phyloP scores from a whole-genome alignment of 2,113 vertebrate genomes.

The Ibidorhyncha struthersii region DNA sequence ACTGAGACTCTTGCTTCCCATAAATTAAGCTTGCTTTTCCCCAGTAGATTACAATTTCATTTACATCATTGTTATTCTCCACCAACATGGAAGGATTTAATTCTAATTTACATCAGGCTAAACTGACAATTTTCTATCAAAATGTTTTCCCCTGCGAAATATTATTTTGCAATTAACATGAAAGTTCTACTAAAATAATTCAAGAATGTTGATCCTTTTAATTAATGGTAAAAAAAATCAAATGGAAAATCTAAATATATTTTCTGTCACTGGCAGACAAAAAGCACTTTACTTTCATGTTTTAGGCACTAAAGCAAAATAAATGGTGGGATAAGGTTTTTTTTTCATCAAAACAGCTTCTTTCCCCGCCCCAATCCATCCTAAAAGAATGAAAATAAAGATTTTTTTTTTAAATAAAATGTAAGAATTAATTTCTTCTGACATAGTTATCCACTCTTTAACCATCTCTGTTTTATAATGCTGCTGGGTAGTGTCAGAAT shows the following conservation, averaged over 20 bases:
- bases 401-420: neutral
- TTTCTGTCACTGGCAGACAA: neutral
- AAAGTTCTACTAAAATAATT: neutral
- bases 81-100: neutral
- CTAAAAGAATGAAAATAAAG: neutral
- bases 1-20: neutral
- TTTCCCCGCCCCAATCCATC: neutral
- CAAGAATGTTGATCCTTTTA: neutral
- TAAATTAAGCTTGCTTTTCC: neutral
- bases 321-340: neutral
- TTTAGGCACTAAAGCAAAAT: neutral
- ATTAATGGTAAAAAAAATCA: neutral
- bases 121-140: neutral
- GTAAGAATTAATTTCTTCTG: neutral
- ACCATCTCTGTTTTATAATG: neutral
- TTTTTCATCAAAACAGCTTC: neutral
- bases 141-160: neutral
- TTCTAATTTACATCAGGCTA: neutral
- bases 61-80: neutral
- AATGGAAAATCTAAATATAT: neutral
- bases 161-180: neutral
- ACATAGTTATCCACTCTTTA: neutral
- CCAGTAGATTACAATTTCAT: neutral
- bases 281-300: neutral
- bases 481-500: neutral